Conservation (phyloP, 2,888 invertebrate genomes). For the Hydroisotoma schaefferi region DNA sequence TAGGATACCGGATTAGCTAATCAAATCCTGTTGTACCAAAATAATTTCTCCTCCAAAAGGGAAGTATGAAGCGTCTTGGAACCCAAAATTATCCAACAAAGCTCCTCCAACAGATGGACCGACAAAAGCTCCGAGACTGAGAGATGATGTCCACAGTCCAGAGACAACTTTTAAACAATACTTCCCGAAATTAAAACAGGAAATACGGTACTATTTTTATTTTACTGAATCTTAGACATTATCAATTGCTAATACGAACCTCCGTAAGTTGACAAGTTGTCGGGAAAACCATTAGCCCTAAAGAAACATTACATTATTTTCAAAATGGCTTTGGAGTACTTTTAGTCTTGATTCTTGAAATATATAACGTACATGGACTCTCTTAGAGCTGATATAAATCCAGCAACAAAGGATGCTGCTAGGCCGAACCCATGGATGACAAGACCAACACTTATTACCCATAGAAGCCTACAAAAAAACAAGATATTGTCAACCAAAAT, state of each 20-base stretch:
- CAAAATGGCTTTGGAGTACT: not conserved
- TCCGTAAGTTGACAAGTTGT: too few species aligned
- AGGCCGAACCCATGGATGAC: slow-evolving; percentile 79
- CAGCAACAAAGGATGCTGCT: slow-evolving; percentile 77
- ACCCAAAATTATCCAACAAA: slow-evolving; percentile 69
- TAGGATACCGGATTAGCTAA: not conserved
- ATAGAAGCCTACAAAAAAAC: slow-evolving; percentile 56
- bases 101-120: slow-evolving; percentile 70
- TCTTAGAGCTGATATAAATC: slow-evolving; percentile 76
- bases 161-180: slow-evolving; percentile 73
- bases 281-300: too few species aligned
- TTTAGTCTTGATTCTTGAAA: too few species aligned
- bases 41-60: slow-evolving; percentile 57
- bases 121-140: slow-evolving; percentile 81
- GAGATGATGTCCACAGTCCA: slow-evolving; percentile 84
- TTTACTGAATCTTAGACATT: too few species aligned
- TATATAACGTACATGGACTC: slow-evolving; percentile 68
- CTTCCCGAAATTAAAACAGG: too few species aligned
- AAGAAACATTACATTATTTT: too few species aligned
- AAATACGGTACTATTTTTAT: too few species aligned
- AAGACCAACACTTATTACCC: slow-evolving; percentile 68
- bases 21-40: too few species aligned
- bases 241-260: too few species aligned
- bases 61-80: slow-evolving; percentile 67
- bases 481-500: too few species aligned